Conservation (phyloP, 1,140 invertebrate species). For the Diachasmimorpha longicaudata region DNA sequence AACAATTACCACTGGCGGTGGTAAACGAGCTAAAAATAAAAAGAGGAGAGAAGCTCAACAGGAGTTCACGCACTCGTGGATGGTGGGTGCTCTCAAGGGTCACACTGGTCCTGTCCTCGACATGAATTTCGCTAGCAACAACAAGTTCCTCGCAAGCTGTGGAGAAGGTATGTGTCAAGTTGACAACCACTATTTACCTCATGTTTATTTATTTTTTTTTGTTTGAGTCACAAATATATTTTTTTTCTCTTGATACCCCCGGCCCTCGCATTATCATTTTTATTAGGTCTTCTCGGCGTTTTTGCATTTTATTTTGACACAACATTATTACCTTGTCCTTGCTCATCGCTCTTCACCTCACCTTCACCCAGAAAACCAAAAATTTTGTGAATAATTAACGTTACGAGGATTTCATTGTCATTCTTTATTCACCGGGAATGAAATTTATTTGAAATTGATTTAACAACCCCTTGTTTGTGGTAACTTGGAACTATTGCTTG, state of each 20-base stretch:
- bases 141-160: constrained; percentile 82
- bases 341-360: not conserved
- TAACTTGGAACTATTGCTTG: no score
- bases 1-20: not conserved
- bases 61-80: constrained; percentile 73
- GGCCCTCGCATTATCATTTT: not conserved
- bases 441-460: no score
- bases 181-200: not conserved
- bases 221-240: not conserved
- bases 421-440: no score
- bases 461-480: no score
- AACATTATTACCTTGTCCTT: not conserved
- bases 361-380: not conserved
- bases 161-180: constrained; percentile 74
- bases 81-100: constrained; percentile 78
- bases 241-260: no score
- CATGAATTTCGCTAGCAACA: constrained; percentile 81
- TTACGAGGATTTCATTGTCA: not conserved
- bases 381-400: not conserved
- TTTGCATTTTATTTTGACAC: not conserved
- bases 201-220: not conserved
- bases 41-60: constrained; percentile 55
- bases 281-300: not conserved
- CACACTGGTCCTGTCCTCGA: constrained; percentile 76
- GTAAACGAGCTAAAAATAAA: constrained; percentile 48